phyloP scores from a whole-genome alignment of 2,797 vertebrate species.

The Simalia tracyae region DNA sequence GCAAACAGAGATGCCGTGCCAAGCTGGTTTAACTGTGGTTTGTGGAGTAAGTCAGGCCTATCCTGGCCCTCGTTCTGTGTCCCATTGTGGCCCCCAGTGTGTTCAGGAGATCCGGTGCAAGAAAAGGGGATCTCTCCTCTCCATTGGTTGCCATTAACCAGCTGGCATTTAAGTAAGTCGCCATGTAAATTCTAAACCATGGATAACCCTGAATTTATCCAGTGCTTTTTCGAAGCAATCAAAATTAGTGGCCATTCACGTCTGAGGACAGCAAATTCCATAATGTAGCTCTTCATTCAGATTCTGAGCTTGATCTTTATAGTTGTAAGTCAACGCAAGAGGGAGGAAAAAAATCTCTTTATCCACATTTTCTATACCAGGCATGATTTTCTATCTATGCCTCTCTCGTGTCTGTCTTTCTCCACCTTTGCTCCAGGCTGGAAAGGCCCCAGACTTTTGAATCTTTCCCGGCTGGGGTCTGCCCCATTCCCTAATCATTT shows the following conservation, averaged over 20 bases:
- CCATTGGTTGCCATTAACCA: not conserved
- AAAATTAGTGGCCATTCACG: not conserved
- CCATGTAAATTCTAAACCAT: not conserved
- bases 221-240: not conserved
- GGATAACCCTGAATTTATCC: not conserved
- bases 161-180: not conserved
- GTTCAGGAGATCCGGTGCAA: not conserved
- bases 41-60: not conserved
- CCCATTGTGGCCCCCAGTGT: not conserved
- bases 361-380: not conserved
- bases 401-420: not conserved
- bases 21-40: not conserved
- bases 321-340: not conserved
- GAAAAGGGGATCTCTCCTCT: not conserved
- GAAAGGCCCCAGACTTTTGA: not conserved
- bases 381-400: not conserved
- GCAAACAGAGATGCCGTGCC: not conserved
- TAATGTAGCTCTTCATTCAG: not conserved
- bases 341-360: not conserved
- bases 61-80: not conserved
- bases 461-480: not conserved
- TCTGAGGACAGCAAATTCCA: not conserved
- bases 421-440: not conserved
- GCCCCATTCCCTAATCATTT: not conserved
- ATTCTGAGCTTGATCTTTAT: not conserved